Evolutionary conservation across 2,797 vertebrate genomes (phyloP).

Genomic region (Notamacropus eugenii): DNA sequence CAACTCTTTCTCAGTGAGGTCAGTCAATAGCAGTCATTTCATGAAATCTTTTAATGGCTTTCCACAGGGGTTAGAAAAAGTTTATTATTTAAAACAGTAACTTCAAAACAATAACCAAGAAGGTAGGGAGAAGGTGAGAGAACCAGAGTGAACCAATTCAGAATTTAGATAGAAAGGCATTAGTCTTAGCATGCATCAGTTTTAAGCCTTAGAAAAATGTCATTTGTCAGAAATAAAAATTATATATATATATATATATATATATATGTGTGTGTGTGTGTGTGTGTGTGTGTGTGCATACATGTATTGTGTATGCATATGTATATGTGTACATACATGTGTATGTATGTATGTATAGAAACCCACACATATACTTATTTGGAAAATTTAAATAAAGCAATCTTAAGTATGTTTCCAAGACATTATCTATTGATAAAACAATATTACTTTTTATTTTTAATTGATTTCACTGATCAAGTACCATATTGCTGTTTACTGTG

Average conservation of each 20-base stretch:
- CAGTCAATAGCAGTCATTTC: slow-evolving; percentile 56
- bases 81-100: not conserved
- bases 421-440: not conserved
- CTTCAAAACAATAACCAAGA: not conserved
- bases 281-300: no score
- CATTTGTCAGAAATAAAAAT: not conserved
- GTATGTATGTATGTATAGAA: no score
- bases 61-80: slow-evolving; percentile 58
- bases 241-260: no score
- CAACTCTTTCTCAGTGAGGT: slow-evolving; percentile 45
- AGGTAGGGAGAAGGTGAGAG: not conserved
- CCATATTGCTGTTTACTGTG: not conserved
- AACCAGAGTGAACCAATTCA: not conserved
- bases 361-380: not conserved
- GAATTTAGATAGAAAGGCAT: not conserved
- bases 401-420: not conserved
- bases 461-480: not conserved
- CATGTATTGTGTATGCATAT: no score
- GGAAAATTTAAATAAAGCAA: not conserved
- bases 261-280: no score
- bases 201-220: not conserved
- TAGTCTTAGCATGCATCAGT: not conserved
- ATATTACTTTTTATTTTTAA: not conserved
- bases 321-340: no score
- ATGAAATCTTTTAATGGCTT: slow-evolving; percentile 65